Conservation (phyloP, 2,888 invertebrate species). For the Epistrophella euchroma region DNA sequence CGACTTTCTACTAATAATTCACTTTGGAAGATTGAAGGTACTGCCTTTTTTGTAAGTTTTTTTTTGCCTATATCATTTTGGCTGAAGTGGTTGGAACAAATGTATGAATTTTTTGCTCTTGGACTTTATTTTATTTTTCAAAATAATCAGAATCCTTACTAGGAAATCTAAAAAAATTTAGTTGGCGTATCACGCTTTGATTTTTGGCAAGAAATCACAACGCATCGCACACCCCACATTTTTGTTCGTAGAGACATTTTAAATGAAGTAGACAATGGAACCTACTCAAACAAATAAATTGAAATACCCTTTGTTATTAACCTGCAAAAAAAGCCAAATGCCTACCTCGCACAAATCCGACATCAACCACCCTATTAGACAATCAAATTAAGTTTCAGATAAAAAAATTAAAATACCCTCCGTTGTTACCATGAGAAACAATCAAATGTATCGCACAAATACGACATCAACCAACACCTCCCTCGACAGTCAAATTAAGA, state of each 20-base stretch:
- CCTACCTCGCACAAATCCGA: too few species aligned
- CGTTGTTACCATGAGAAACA: too few species aligned
- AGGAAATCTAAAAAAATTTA: neutral
- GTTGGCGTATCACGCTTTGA: neutral
- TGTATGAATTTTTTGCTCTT: neutral
- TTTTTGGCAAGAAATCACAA: neutral
- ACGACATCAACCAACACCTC: too few species aligned
- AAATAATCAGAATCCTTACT: neutral
- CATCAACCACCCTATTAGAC: too few species aligned
- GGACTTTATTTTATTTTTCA: neutral
- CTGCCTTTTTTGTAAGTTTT: neutral
- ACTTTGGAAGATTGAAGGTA: neutral
- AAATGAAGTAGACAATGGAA: too few species aligned
- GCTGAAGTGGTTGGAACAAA: neutral
- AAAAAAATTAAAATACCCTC: too few species aligned
- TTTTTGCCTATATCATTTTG: neutral
- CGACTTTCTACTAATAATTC: neutral
- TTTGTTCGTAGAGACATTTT: neutral
- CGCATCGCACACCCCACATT: neutral
- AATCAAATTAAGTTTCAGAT: too few species aligned
- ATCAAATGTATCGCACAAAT: too few species aligned
- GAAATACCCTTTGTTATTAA: too few species aligned
- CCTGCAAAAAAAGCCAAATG: too few species aligned
- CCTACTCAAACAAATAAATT: too few species aligned
- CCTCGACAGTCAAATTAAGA: too few species aligned